These are phyloP conservation scores for Drosophila recens DNA, from an alignment of 2,888 invertebrate species.

Conservation along the genomic window DNA sequence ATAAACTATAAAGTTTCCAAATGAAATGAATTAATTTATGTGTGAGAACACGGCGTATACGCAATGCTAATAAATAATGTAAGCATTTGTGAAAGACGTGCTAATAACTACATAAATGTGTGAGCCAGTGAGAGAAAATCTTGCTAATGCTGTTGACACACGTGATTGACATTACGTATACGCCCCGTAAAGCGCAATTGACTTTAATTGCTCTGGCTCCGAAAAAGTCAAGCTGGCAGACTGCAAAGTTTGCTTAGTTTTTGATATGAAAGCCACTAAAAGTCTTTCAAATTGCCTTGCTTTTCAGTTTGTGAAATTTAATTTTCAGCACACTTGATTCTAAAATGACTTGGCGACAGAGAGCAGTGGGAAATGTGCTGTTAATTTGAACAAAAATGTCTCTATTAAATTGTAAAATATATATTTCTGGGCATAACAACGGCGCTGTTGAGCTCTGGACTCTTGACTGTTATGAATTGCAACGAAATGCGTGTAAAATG, in stretches of 20 bases:
- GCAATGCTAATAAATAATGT: conserved; percentile 62
- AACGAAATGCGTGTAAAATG: conserved; percentile 46
- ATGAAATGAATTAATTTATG: conserved; percentile 48
- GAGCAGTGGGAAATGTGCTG: conserved; percentile 43
- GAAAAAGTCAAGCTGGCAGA: background rate
- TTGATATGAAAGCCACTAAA: conserved; percentile 55
- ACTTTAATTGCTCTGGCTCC: conserved; percentile 70
- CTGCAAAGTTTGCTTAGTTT: conserved; percentile 69
- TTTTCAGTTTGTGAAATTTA: conserved; percentile 59
- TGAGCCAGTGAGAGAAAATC: conserved; percentile 4
- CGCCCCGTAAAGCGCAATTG: conserved; percentile 72
- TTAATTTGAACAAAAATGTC: conserved; percentile 75
- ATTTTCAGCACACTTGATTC: conserved; percentile 75
- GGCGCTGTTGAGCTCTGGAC: conserved; percentile 22
- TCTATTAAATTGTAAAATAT: conserved; percentile 63
- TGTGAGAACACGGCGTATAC: conserved; percentile 32
- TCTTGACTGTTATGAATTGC: conserved; percentile 62
- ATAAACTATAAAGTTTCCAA: conserved; percentile 28
- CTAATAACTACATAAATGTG: conserved; percentile 63
- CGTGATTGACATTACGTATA: conserved; percentile 60
- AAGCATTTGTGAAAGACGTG: conserved; percentile 50
- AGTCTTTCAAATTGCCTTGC: conserved; percentile 62
- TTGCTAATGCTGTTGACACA: too few species aligned
- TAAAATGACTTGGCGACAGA: conserved; percentile 38
- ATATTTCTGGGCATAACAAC: conserved; percentile 23